Percentiles rank a stretch among this genome's conserved stretches.
These are phyloP conservation scores for Montipora foliosa DNA, from an alignment of 64 coral and sea anemone genomes.

Conservation along the genomic window DNA sequence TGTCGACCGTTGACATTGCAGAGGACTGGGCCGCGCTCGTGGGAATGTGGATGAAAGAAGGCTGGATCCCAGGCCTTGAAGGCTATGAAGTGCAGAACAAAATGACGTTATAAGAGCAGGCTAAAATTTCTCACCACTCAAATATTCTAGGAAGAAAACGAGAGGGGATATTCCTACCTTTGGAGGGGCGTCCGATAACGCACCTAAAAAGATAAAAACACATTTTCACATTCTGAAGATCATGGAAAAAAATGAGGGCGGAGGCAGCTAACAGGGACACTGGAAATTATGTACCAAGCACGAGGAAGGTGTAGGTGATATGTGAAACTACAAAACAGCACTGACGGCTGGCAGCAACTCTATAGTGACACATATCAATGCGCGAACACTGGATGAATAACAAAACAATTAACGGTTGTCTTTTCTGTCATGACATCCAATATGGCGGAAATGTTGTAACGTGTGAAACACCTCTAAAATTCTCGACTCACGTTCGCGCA, in stretches of 20 bases:
- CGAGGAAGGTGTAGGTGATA: too few relatives aligned
- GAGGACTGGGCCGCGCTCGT: constrained; percentile 35
- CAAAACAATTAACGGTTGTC: too few relatives aligned
- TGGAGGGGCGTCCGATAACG: constrained; percentile 70
- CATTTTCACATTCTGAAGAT: background rate
- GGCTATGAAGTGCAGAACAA: background rate
- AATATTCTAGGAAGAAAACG: background rate
- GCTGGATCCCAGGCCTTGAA: constrained; percentile 53
- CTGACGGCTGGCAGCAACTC: too few relatives aligned
- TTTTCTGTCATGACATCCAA: too few relatives aligned
- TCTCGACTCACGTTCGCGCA: too few relatives aligned
- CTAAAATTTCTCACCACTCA: too few relatives aligned
- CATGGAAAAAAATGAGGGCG: background rate
- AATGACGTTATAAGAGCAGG: background rate
- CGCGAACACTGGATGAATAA: too few relatives aligned
- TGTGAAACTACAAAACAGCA: too few relatives aligned
- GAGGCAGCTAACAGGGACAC: too few relatives aligned
- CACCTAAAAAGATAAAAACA: background rate
- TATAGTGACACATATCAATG: too few relatives aligned
- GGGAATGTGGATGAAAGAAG: constrained; percentile 49
- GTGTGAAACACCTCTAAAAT: too few relatives aligned
- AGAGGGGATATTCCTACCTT: constrained; percentile 56
- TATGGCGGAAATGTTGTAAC: too few relatives aligned
- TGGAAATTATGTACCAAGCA: background rate
- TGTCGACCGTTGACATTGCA: constrained; percentile 46